These are phyloP conservation scores for Temnothorax nylanderi DNA, from an alignment of 1,140 invertebrate genomes.

Conservation along the genomic window DNA sequence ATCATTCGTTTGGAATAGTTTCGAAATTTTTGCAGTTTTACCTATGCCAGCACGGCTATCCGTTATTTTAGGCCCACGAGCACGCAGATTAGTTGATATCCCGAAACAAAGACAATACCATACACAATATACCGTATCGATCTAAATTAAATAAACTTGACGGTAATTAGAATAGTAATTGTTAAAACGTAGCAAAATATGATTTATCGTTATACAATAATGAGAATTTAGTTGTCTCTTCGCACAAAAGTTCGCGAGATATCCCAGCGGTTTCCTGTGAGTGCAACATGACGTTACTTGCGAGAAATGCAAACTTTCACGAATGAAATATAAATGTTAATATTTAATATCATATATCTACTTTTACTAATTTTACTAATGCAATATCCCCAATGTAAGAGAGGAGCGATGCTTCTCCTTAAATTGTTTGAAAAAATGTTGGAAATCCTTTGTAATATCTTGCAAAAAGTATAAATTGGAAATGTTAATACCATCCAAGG, in stretches of 20 bases:
- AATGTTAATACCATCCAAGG: background rate
- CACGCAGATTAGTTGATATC: background rate
- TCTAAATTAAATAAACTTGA: slow-evolving; percentile 34
- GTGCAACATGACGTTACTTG: slow-evolving; percentile 3
- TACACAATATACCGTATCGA: background rate
- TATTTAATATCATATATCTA: background rate
- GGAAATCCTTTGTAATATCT: background rate
- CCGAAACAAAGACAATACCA: background rate
- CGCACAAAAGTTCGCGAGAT: slow-evolving; percentile 3
- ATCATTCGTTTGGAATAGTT: background rate
- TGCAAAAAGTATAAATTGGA: background rate
- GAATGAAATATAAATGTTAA: slow-evolving; percentile 12
- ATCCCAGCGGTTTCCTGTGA: background rate
- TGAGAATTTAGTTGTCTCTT: slow-evolving; percentile 17
- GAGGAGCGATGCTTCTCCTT: background rate
- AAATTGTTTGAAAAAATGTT: slow-evolving; percentile 5
- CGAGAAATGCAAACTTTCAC: slow-evolving; percentile 1
- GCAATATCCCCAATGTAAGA: background rate
- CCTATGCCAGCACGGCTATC: background rate
- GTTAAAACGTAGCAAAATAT: slow-evolving; percentile 22
- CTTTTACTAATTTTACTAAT: no score
- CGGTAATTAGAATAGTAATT: slow-evolving; percentile 20
- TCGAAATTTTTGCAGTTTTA: background rate
- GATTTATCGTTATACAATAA: slow-evolving; percentile 13
- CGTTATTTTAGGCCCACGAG: background rate